These are phyloP conservation scores for Genyomyrus donnyi DNA, from an alignment of 2,113 vertebrate genomes.

Conservation along the genomic window DNA sequence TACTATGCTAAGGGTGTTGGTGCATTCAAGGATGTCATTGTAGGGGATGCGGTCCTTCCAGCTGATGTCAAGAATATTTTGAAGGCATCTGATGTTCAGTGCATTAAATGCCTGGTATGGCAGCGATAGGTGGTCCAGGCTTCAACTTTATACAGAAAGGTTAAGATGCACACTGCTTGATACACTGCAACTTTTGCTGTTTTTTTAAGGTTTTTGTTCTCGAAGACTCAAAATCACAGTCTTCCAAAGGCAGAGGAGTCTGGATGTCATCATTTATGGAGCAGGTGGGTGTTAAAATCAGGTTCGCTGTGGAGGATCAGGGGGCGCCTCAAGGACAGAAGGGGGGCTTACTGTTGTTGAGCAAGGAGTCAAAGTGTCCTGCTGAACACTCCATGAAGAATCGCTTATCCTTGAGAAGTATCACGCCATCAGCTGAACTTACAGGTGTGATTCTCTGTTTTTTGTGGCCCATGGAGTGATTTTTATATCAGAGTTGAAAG, in stretches of 20 bases:
- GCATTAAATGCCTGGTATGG: neutral
- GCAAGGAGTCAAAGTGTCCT: neutral
- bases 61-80: neutral
- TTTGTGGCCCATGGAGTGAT: neutral
- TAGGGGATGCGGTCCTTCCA: neutral
- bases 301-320: neutral
- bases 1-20: neutral
- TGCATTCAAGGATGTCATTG: neutral
- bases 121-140: neutral
- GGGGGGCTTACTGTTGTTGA: neutral
- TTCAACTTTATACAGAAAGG: neutral
- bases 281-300: neutral
- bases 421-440: neutral
- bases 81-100: neutral
- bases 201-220: neutral
- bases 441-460: neutral
- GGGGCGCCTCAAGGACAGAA: neutral
- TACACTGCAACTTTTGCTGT: neutral
- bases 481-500: neutral
- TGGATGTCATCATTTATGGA: neutral
- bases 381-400: neutral
- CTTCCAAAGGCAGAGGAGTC: neutral
- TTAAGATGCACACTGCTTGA: neutral
- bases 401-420: neutral
- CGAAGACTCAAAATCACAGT: neutral